Base-by-base conservation (phyloP, 2,888 invertebrate species). In the Phaedon cochleariae region DNA sequence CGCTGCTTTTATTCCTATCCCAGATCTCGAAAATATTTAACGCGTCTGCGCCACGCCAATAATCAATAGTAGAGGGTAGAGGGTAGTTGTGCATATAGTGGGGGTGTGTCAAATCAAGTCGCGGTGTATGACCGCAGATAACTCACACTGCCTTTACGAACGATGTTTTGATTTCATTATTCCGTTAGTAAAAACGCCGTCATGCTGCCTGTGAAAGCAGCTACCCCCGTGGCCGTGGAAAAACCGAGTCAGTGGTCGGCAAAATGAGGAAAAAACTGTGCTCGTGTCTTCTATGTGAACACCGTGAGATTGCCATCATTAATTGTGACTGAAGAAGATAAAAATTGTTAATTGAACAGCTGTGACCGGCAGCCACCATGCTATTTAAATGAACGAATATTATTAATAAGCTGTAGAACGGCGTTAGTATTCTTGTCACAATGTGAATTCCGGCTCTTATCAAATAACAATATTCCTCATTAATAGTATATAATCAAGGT, bases 41-140 rank as follows among this genome's bases (percentile, higher is more conserved):
- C 70, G 80, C 80, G 82, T 59, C 81, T 82, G 82, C 82, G 82
- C 82, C 76, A 74, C 74, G 68, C 61, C 51, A 64, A 69, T 68
- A 79, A 82, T 82, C 82, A 82, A 82, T 81, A 81, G 76, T 75
- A 54, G 70, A 70, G 66, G 73, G 73, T 73, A 64, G 68, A 65
- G 67, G 65, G 64, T 65, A 55, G 61, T 15, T 54, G 65, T 74
- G 73, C 74, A 73, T 67, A 72, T 74, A 77, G 79, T 80, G 81
- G 81, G 81, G 80, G 81, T 81, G 81, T 79, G 80, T 79, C 77
- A 73, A 72, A 71, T 68, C 54, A 61, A 58, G 62, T 65, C 55
- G 55, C 20, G 22, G 46, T 46, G 26, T 45, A 57, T 45, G 57
- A 57, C 57, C 45, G 45, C 15, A 57, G 57, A 57, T 57, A 57